Evolutionary conservation across 2,888 invertebrate genomes (phyloP).

Genomic region (Pogonocherus hispidulus): DNA sequence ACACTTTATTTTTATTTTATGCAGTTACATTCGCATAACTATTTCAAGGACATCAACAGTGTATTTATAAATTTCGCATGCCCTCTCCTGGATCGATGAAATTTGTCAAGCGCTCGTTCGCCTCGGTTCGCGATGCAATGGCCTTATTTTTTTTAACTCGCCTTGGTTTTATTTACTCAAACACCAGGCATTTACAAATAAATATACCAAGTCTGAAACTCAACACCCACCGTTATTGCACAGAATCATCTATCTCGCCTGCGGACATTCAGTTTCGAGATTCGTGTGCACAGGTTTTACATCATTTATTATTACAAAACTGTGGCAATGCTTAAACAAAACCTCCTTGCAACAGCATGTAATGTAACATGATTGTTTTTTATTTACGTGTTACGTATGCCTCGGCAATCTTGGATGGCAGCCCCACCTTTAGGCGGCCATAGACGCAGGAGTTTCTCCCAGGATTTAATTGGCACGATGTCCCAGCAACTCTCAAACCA

Average conservation of each 20-base stretch:
- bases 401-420: slow-evolving; percentile 7
- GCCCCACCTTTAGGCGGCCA: not conserved
- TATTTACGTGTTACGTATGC: slow-evolving; percentile 19
- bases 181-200: not conserved
- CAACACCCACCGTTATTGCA: slow-evolving; percentile 22
- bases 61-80: slow-evolving; percentile 1
- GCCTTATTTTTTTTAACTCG: slow-evolving; percentile 1
- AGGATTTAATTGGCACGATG: not conserved
- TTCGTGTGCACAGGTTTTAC: slow-evolving; percentile 28
- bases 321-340: slow-evolving; percentile 40
- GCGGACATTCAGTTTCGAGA: not conserved
- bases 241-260: slow-evolving; percentile 7
- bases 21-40: not conserved
- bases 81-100: not conserved
- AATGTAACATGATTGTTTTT: slow-evolving; percentile 21
- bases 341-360: slow-evolving; percentile 36
- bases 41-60: slow-evolving; percentile 4
- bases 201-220: slow-evolving; percentile 3
- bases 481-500: no score
- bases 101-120: slow-evolving; percentile 7
- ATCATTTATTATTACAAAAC: slow-evolving; percentile 34
- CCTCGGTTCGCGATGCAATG: slow-evolving; percentile 7
- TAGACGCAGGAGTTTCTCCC: not conserved
- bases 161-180: slow-evolving; percentile 15
- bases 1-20: not conserved